A percentile compares a stretch with the other conserved stretches of the same genome.
These are phyloP conservation scores for Diprion similis DNA, from an alignment of 1,140 invertebrate species.

Conservation along the genomic window DNA sequence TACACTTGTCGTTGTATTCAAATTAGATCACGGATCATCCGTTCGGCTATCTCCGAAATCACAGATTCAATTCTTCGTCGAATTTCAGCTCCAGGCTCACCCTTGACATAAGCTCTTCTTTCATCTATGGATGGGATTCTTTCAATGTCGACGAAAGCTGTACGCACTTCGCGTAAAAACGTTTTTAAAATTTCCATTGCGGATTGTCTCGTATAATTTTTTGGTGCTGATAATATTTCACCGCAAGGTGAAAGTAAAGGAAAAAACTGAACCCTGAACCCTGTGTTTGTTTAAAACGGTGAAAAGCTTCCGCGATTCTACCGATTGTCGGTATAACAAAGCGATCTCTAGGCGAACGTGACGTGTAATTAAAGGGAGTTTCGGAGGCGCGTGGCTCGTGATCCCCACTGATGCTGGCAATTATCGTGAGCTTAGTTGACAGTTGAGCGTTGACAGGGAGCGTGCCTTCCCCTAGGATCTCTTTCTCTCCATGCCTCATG, in stretches of 20 bases:
- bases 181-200: too few relatives aligned
- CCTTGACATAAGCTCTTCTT: too few relatives aligned
- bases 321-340: constrained; percentile 4
- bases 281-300: too few relatives aligned
- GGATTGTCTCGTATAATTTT: too few relatives aligned
- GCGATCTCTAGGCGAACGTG: constrained; percentile 34
- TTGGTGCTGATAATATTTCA: too few relatives aligned
- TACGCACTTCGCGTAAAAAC: too few relatives aligned
- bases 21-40: constrained; percentile 2
- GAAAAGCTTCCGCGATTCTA: neutral
- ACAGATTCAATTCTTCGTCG: neutral
- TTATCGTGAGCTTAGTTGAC: constrained; percentile 51
- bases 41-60: neutral
- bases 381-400: constrained; percentile 35
- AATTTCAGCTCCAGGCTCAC: neutral
- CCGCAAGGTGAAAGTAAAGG: too few relatives aligned
- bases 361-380: constrained; percentile 55
- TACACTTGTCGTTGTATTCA: constrained; percentile 7
- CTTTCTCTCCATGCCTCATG: neutral
- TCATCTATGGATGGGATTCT: neutral
- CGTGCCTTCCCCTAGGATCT: neutral
- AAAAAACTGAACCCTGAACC: too few relatives aligned
- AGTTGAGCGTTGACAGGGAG: constrained; percentile 17
- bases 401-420: constrained; percentile 58
- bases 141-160: too few relatives aligned